Evolutionary conservation across 2,113 vertebrate species (phyloP).

Genomic region (Charadrius vociferus): DNA sequence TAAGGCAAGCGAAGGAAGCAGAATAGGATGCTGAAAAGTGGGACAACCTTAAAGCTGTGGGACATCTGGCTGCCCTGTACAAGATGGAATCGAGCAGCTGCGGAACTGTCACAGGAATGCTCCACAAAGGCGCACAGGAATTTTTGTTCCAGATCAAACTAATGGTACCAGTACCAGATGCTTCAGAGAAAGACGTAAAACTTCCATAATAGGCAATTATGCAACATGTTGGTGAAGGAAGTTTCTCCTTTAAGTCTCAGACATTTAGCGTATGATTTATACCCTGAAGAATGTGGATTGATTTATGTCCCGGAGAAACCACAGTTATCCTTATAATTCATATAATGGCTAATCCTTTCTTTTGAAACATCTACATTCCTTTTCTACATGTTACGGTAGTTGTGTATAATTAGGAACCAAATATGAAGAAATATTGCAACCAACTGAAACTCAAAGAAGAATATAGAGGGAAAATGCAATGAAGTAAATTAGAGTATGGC

Average conservation of each 20-base stretch:
- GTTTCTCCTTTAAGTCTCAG: conserved; percentile 14
- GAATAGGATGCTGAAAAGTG: background rate
- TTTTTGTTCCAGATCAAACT: conserved; percentile 35
- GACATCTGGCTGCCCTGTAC: conserved; percentile 53
- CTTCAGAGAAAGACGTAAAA: conserved; percentile 55
- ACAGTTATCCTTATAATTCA: background rate
- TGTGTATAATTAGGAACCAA: background rate
- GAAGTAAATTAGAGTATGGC: background rate
- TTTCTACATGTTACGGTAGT: background rate
- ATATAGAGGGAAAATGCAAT: background rate
- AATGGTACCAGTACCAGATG: conserved; percentile 54
- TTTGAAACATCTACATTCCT: background rate
- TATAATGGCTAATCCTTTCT: background rate
- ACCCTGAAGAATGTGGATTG: conserved; percentile 31
- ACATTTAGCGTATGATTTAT: conserved; percentile 30
- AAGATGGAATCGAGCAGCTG: conserved; percentile 44
- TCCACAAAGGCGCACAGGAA: background rate
- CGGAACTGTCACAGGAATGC: conserved; percentile 38
- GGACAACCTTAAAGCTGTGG: conserved; percentile 14
- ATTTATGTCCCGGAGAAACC: conserved; percentile 41
- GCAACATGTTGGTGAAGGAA: background rate
- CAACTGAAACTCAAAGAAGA: background rate
- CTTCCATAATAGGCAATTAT: conserved; percentile 51
- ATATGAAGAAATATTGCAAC: background rate
- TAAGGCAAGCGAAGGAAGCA: background rate